Percentiles rank a stretch among this genome's conserved stretches.
These are phyloP conservation scores for Steinernema khuongi DNA, from an alignment of 1,140 invertebrate species.

Conservation along the genomic window DNA sequence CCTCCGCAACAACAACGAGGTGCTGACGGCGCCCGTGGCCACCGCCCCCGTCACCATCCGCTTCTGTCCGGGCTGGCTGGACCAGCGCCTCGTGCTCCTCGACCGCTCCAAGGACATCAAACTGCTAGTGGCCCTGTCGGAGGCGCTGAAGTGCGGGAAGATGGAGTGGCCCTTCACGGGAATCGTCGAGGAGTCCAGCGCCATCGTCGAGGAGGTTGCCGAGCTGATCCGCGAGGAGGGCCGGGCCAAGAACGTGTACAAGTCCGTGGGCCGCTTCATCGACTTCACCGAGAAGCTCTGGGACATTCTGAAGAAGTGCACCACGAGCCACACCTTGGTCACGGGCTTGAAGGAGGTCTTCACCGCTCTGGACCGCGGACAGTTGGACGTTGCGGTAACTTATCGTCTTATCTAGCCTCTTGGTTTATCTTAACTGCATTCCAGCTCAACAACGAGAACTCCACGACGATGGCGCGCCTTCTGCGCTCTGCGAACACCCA, in stretches of 20 bases:
- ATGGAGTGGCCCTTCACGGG: constrained; percentile 19
- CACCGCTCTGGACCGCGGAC: not conserved
- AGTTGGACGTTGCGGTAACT: constrained; percentile 16
- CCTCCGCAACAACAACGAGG: constrained; percentile 5
- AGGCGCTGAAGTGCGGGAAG: not conserved
- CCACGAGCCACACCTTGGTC: not conserved
- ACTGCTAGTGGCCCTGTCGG: constrained; percentile 10
- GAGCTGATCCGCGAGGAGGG: not conserved
- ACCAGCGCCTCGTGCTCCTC: constrained; percentile 7
- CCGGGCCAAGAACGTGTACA: not conserved
- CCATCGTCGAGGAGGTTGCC: not conserved
- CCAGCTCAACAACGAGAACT: constrained; percentile 18
- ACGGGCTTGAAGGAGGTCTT: constrained; percentile 8
- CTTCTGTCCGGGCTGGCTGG: constrained; percentile 21
- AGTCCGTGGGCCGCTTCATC: not conserved
- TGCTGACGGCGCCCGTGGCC: constrained; percentile 13
- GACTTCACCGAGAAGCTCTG: constrained; percentile 24
- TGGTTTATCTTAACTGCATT: not conserved
- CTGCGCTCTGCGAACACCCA: constrained; percentile 12
- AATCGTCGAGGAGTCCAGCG: not conserved
- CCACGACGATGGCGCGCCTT: constrained; percentile 18
- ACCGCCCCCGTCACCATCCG: constrained; percentile 3
- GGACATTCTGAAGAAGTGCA: constrained; percentile 13
- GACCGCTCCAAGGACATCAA: not conserved
- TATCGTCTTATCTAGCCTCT: not conserved